Evolutionary conservation across 2,113 vertebrate species (phyloP), one percentile per base, ranked within the genome.

Genomic region (Heterotilapia buettikoferi): DNA sequence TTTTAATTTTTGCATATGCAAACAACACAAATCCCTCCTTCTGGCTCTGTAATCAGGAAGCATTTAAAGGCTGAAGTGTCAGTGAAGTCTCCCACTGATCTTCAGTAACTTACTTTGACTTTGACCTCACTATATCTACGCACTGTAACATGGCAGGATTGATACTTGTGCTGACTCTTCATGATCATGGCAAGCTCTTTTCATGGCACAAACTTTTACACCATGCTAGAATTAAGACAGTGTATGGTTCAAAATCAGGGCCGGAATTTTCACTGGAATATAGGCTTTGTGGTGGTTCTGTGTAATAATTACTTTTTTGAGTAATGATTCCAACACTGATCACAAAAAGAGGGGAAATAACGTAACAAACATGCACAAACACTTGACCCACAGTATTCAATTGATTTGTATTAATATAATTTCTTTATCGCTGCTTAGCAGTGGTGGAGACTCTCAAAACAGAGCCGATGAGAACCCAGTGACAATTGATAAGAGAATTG

Each of bases 361-460:
- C 10, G 0, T 54, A 54, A 21, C n/a, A 12, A 54, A 54, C 53
- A 54, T 0, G 1, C 53, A 54, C 53, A 54, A 54, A 21, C 52
- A 54, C 52, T 54, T 54, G n/a, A 0, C n/a, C 0, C 52, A 54
- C 52, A 0, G 3, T 54, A 21, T 54, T 54, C 9, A 54, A 2
- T 0, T 54, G 1, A 54, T 54, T 21, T 54, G 9, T 9, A 21
- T 54, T 11, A 54, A 54, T 54, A 0, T 2, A 21, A 54, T 54
- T 54, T 54, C 52, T 54, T 54, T 11, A 21, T 53, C 1, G 0
- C 9, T n/a, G 19, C 19, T 53, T 54, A 54, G 3, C 3, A 21
- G 5, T 54, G 0, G 52, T 54, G n/a, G 52, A 21, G 52, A 54
- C n/a, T 21, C n/a, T 21, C 52, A 54, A 54, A 54, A 54, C 9